phyloP scores from a whole-genome alignment of 2,113 vertebrate genomes.

The Ellobius talpinus region DNA sequence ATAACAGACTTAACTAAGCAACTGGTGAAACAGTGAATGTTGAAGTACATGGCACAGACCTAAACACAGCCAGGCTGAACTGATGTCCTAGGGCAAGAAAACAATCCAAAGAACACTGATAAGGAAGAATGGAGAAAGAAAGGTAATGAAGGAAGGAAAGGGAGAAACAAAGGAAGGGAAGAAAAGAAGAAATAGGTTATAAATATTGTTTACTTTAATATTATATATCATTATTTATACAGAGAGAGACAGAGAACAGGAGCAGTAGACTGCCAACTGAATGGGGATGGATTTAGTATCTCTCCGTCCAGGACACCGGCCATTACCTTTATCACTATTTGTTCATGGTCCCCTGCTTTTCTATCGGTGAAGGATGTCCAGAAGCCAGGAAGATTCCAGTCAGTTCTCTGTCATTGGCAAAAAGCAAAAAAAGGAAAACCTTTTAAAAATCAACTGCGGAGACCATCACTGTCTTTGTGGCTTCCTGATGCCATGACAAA shows the following conservation, averaged over 20 bases:
- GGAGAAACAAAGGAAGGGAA: neutral
- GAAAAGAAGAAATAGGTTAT: neutral
- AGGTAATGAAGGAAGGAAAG: neutral
- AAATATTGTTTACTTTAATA: neutral
- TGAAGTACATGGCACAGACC: neutral
- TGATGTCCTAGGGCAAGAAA: neutral
- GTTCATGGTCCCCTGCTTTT: neutral
- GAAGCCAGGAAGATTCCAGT: neutral
- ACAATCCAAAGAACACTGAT: neutral
- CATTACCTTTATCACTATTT: too few species aligned
- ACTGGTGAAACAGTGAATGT: neutral
- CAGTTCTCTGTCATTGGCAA: neutral
- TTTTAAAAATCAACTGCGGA: neutral
- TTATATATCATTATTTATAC: neutral
- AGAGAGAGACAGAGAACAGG: too few species aligned
- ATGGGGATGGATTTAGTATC: fast-evolving
- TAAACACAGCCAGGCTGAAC: neutral
- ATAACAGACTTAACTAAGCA: neutral
- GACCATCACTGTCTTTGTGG: fast-evolving
- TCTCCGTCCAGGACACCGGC: too few species aligned
- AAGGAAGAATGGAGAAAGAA: neutral
- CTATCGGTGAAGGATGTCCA: neutral
- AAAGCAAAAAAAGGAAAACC: neutral
- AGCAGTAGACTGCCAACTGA: neutral
- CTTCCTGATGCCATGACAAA: neutral